A percentile compares a stretch with the other conserved stretches of the same genome.
phyloP scores from a whole-genome alignment of 2,797 vertebrate genomes.

The Pseudopleuronectes americanus region DNA sequence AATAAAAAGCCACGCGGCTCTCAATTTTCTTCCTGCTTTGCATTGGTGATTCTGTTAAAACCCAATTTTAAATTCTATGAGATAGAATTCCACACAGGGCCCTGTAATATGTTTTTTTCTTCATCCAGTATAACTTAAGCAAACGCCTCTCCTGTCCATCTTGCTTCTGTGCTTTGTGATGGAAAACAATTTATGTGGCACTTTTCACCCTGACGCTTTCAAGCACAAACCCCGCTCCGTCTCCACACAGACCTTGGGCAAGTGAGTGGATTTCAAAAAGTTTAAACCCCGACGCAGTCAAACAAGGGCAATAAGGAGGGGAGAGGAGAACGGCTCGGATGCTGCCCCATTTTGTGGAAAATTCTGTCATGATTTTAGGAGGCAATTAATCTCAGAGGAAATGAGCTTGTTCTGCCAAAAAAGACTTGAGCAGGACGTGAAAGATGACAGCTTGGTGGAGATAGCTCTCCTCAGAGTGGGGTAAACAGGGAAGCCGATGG shows the following conservation, averaged over 20 bases:
- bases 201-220: constrained; percentile 34
- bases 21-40: constrained; percentile 23
- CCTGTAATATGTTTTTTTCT: constrained; percentile 34
- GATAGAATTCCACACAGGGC: neutral
- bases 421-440: constrained; percentile 58
- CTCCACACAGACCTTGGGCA: constrained; percentile 48
- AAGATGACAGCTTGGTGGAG: constrained; percentile 64
- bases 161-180: constrained; percentile 27
- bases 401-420: constrained; percentile 66
- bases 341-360: constrained; percentile 66
- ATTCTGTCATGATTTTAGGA: constrained; percentile 54
- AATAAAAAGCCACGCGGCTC: constrained; percentile 20
- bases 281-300: constrained; percentile 15
- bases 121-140: constrained; percentile 29
- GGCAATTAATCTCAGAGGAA: constrained; percentile 73
- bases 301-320: constrained; percentile 29
- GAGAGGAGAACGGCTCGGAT: constrained; percentile 45
- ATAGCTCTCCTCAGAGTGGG: constrained; percentile 49
- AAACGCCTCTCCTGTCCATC: constrained; percentile 13
- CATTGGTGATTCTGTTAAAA: constrained; percentile 13
- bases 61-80: neutral
- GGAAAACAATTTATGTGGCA: constrained; percentile 36
- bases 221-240: constrained; percentile 29
- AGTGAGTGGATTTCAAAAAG: constrained; percentile 32
- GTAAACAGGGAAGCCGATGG: constrained; percentile 57